Evolutionary conservation across 2,113 vertebrate species (phyloP).

Genomic region (Naja naja): DNA sequence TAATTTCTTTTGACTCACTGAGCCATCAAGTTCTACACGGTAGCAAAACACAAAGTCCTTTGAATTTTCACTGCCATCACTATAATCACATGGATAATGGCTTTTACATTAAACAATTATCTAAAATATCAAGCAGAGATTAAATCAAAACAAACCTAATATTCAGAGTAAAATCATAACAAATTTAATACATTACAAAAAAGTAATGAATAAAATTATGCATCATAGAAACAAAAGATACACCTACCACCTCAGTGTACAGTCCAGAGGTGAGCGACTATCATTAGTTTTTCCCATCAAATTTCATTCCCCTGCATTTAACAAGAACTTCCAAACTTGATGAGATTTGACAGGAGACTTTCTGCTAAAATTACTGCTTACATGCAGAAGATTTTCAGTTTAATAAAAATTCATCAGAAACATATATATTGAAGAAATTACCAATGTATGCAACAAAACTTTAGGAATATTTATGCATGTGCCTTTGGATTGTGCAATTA

Average conservation of each 20-base stretch:
- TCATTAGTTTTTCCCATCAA: background rate
- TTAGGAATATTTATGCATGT: background rate
- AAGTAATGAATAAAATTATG: background rate
- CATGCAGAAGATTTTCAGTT: background rate
- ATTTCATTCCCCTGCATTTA: background rate
- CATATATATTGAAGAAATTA: background rate
- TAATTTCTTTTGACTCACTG: background rate
- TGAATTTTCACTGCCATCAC: conserved; percentile 6
- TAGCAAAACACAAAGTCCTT: background rate
- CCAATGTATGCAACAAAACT: background rate
- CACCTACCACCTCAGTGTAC: accelerated
- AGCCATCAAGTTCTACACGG: background rate
- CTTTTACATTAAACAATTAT: background rate
- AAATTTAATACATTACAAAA: background rate
- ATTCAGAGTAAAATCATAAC: conserved; percentile 4
- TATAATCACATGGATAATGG: background rate
- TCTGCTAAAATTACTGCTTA: background rate
- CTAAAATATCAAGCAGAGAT: background rate
- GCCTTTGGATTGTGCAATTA: conserved; percentile 12
- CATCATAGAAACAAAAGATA: background rate
- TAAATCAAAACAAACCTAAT: background rate
- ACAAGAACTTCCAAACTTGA: background rate
- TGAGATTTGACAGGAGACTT: background rate
- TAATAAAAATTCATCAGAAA: background rate
- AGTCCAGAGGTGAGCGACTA: conserved; percentile 3